A percentile compares a stretch with the other conserved stretches of the same genome.
Conservation (phyloP, 2,797 vertebrate genomes). For the Periophthalmus magnuspinnatus region DNA sequence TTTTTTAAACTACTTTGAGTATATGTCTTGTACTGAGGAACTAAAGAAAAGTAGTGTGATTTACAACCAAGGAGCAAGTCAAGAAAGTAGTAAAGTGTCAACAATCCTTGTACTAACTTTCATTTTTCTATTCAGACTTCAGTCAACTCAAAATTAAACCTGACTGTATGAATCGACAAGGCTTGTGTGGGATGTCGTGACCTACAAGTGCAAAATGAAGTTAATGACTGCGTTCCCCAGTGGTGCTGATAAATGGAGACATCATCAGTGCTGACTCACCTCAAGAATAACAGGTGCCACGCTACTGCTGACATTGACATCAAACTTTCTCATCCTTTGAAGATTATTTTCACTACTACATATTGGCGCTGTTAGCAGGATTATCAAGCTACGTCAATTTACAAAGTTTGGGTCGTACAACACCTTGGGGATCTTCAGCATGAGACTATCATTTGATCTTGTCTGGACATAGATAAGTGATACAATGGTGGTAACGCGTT, state of each 20-base stretch:
- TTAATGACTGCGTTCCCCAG: slow-evolving; percentile 38
- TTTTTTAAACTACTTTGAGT: background rate
- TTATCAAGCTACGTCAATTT: background rate
- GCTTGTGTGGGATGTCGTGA: slow-evolving; percentile 16
- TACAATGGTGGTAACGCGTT: slow-evolving; percentile 88
- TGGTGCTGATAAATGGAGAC: slow-evolving; percentile 43
- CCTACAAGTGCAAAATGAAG: slow-evolving; percentile 45
- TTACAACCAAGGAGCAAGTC: background rate
- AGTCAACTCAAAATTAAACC: background rate
- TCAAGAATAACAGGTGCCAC: slow-evolving; percentile 32
- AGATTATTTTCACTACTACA: slow-evolving; percentile 5
- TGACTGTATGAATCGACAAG: slow-evolving; percentile 15
- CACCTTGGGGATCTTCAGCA: background rate
- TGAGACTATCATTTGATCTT: slow-evolving; percentile 32
- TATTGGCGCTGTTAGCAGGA: background rate
- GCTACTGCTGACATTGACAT: slow-evolving; percentile 17
- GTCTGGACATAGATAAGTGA: slow-evolving; percentile 4
- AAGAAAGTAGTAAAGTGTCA: background rate
- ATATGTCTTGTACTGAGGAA: background rate
- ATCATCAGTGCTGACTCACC: slow-evolving; percentile 67
- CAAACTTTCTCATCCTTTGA: background rate
- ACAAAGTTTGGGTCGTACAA: background rate
- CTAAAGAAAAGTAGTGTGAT: background rate
- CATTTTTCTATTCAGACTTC: background rate
- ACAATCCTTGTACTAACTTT: background rate